Conservation (phyloP, 2,797 vertebrate species). For the Antennarius maculatus region DNA sequence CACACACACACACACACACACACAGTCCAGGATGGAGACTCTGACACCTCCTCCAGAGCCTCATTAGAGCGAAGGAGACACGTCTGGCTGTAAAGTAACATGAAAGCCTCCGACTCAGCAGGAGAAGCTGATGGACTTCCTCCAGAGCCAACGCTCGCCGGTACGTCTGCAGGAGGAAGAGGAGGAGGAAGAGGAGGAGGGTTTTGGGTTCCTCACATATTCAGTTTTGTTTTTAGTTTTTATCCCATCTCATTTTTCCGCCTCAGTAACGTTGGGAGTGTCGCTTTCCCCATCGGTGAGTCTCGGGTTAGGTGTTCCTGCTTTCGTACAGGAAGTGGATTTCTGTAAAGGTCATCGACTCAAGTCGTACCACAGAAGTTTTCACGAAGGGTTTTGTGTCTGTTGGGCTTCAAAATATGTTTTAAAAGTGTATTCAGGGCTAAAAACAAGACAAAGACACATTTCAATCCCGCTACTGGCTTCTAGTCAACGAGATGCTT, state of each 20-base stretch:
- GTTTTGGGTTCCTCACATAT: not conserved
- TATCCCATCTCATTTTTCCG: too few species aligned
- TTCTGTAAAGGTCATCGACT: not conserved
- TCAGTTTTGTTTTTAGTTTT: too few species aligned
- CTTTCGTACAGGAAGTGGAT: not conserved
- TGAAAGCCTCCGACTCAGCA: conserved; percentile 50
- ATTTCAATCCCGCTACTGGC: too few species aligned
- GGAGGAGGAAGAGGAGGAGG: not conserved
- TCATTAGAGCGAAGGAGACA: conserved; percentile 61
- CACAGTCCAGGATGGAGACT: conserved; percentile 30
- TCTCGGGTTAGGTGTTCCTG: not conserved
- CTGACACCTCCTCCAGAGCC: conserved; percentile 46
- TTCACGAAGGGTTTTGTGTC: not conserved
- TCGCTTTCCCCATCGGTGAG: not conserved
- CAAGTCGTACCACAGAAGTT: not conserved
- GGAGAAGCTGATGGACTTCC: conserved; percentile 62
- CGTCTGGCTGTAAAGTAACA: conserved; percentile 62
- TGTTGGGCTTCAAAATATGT: not conserved
- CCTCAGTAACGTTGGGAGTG: too few species aligned
- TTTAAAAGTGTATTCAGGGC: not conserved
- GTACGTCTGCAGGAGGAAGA: conserved; percentile 8
- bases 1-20: too few species aligned
- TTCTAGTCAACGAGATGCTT: too few species aligned
- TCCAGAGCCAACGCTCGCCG: conserved; percentile 23
- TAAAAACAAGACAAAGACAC: too few species aligned